These are phyloP conservation scores for Kradibia gibbosae DNA, from an alignment of 1,140 invertebrate genomes.

Conservation along the genomic window DNA sequence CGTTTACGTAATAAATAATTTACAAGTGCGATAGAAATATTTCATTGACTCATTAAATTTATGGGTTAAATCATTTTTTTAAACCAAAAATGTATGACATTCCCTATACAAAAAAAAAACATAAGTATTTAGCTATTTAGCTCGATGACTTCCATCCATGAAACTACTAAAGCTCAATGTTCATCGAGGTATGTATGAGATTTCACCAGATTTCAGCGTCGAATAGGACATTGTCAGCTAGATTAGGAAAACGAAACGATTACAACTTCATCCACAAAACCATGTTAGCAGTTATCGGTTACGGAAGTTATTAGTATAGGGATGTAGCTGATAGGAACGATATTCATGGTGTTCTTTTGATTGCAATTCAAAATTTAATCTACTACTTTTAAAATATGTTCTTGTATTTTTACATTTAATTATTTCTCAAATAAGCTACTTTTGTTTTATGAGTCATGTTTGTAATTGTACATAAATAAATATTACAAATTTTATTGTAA, in stretches of 20 bases:
- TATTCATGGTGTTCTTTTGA: conserved; percentile 45
- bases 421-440: not conserved
- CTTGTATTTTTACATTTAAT: not conserved
- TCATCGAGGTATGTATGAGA: conserved; percentile 70
- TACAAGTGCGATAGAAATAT: conserved; percentile 21
- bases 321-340: conserved; percentile 18
- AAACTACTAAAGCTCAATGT: conserved; percentile 57
- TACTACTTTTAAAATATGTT: not conserved
- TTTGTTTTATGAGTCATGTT: not conserved
- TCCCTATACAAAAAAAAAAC: not conserved
- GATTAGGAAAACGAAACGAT: conserved; percentile 30
- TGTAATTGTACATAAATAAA: not conserved
- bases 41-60: conserved; percentile 19
- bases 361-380: not conserved
- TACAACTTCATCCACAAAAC: not conserved
- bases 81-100: conserved; percentile 13
- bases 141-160: conserved; percentile 60
- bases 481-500: not conserved
- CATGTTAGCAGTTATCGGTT: not conserved
- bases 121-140: conserved; percentile 68
- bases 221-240: conserved; percentile 60
- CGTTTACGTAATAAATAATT: not conserved
- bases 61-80: conserved; percentile 3
- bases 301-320: not conserved
- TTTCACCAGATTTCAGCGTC: conserved; percentile 66